phyloP scores from a whole-genome alignment of 92 coral and sea anemone genomes.

The Parazoanthus atlanticus region DNA sequence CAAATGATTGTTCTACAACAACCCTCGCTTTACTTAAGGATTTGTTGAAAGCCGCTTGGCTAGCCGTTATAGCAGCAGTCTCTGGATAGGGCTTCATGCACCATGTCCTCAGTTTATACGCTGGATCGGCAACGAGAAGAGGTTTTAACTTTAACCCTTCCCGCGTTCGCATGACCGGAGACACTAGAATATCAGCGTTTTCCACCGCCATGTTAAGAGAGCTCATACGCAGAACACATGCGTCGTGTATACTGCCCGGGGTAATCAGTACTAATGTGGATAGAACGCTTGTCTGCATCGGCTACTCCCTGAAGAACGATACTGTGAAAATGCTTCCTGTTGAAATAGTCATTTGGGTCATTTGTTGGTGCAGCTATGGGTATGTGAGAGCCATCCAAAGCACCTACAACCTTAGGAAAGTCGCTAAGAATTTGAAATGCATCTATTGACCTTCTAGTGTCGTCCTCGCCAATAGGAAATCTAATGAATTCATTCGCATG shows the following conservation, averaged over 20 bases:
- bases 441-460: background rate
- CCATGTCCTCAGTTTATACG: background rate
- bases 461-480: conserved; percentile 6
- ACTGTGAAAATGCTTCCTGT: conserved; percentile 54
- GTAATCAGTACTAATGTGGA: conserved; percentile 56
- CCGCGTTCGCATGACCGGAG: background rate
- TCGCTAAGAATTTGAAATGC: background rate
- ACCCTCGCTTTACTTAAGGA: background rate
- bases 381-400: conserved; percentile 13
- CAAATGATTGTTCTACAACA: background rate
- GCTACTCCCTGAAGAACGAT: conserved; percentile 58
- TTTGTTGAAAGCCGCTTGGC: background rate
- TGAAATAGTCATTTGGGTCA: background rate
- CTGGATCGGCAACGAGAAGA: background rate
- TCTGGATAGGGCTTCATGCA: background rate
- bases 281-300: conserved; percentile 31
- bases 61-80: background rate
- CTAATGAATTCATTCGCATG: background rate
- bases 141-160: background rate
- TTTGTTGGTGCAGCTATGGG: background rate
- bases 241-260: conserved; percentile 62
- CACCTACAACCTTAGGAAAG: background rate
- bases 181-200: background rate
- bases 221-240: conserved; percentile 54
- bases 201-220: conserved; percentile 32